Evolutionary conservation across 2,888 invertebrate species (phyloP).

Genomic region (Eristalis tenax): DNA sequence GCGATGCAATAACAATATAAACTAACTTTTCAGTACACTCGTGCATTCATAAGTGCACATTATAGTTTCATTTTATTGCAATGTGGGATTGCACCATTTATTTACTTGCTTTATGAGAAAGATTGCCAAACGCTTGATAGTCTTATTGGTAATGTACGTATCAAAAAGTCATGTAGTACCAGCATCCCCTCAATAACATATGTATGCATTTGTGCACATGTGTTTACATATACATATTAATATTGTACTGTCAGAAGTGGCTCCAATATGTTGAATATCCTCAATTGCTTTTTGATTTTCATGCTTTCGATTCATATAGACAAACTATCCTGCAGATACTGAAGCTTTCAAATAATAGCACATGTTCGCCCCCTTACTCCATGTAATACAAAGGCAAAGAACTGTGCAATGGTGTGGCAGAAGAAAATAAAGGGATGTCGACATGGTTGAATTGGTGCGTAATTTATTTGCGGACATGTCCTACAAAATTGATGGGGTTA

Average conservation of each 20-base stretch:
- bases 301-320: not conserved
- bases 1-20: too few relatives aligned
- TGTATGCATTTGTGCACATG: not conserved
- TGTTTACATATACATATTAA: not conserved
- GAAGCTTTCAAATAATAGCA: not conserved
- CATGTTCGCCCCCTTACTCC: not conserved
- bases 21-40: too few relatives aligned
- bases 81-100: not conserved
- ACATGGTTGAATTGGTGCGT: not conserved
- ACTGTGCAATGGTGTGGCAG: not conserved
- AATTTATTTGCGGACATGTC: not conserved
- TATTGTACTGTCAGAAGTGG: not conserved
- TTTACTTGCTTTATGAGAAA: not conserved
- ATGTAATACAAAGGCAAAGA: not conserved
- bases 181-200: not conserved
- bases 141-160: not conserved
- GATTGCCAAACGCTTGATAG: not conserved
- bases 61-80: not conserved
- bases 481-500: not conserved
- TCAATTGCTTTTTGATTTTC: constrained; percentile 1
- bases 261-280: not conserved
- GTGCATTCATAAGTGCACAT: not conserved
- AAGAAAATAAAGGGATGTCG: not conserved
- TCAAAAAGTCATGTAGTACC: not conserved
- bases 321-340: not conserved